Base-by-base conservation (phyloP, 2,888 invertebrate genomes). In the Meiosimyza platycephala region DNA sequence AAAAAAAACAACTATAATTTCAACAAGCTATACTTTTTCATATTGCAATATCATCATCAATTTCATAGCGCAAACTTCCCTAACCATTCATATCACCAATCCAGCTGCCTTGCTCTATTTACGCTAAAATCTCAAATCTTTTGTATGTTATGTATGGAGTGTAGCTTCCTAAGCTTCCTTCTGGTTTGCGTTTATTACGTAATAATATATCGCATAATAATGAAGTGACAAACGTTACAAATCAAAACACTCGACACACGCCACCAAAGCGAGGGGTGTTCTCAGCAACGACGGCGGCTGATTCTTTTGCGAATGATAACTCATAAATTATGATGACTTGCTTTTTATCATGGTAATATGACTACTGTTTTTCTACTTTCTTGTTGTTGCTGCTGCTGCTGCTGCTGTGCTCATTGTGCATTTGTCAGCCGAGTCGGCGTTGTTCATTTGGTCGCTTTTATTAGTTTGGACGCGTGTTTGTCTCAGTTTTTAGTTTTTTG, bases 161-260 rank as follows among this genome's bases (percentile, higher is more conserved):
- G 28, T 28, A 28, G 9, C 59, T 57, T 50, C 40, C 33, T 60
- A n/a, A 15, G 33, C 16, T 33, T 66, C 12, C 52, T 72, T 40
- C 51, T 60, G 64, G 51, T 71, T 70, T 75, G 40, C 9, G 72
- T 77, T 76, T 72, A 74, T 74, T 72, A 73, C 72, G 72, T 75
- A 75, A 78, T 79, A 80, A 82, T 85, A 84, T 83, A 84, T 85
- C 79, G 84, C 83, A 83, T 84, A 84, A 84, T 84, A 85, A 84
- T 84, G 84, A 84, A 85, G 85, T 85, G 85, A 85, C 84, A 84
- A 85, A 85, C 85, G 85, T 84, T 84, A 82, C 85, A 84, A 84
- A 84, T 84, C 84, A 84, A 85, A 84, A 82, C 85, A 84, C 84
- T 84, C 84, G 84, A 84, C 84, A 80, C 83, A 82, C 81, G 82